Evolutionary conservation across 2,797 vertebrate species (phyloP).

Genomic region (Tarsius wallacei): DNA sequence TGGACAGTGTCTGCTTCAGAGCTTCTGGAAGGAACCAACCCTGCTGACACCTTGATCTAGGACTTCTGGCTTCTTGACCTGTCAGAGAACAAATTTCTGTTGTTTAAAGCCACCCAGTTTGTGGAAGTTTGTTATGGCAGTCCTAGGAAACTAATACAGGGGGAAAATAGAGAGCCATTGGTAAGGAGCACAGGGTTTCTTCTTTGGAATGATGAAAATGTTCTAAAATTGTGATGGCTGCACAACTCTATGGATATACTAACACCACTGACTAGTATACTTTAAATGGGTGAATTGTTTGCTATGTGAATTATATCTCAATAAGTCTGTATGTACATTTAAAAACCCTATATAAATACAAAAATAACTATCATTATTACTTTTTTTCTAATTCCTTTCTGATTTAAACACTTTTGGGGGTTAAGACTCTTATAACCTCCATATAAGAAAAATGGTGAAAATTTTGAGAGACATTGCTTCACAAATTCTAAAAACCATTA

Average conservation of each 20-base stretch:
- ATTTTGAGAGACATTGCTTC: constrained; percentile 11
- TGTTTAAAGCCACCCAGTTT: constrained; percentile 42
- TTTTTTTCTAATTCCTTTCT: constrained; percentile 40
- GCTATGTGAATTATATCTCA: constrained; percentile 16
- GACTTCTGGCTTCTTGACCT: not conserved
- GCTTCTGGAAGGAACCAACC: not conserved
- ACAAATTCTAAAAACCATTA: constrained; percentile 53
- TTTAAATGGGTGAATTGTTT: constrained; percentile 48
- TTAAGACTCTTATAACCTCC: not conserved
- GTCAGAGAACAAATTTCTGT: not conserved
- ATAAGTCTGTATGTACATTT: not conserved
- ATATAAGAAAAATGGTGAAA: constrained; percentile 64
- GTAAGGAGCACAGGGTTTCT: not conserved
- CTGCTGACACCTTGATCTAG: not conserved
- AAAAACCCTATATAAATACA: constrained; percentile 33
- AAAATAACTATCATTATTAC: not conserved
- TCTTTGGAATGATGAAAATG: constrained; percentile 12
- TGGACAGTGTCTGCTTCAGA: not conserved
- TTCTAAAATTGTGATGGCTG: constrained; percentile 21
- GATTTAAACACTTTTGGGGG: constrained; percentile 68
- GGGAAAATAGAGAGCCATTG: not conserved
- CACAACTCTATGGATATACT: not conserved
- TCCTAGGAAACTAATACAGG: not conserved
- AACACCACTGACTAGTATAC: constrained; percentile 25
- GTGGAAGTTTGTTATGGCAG: not conserved